phyloP scores from a whole-genome alignment of 1,140 invertebrate genomes.

The Dysdera silvatica region DNA sequence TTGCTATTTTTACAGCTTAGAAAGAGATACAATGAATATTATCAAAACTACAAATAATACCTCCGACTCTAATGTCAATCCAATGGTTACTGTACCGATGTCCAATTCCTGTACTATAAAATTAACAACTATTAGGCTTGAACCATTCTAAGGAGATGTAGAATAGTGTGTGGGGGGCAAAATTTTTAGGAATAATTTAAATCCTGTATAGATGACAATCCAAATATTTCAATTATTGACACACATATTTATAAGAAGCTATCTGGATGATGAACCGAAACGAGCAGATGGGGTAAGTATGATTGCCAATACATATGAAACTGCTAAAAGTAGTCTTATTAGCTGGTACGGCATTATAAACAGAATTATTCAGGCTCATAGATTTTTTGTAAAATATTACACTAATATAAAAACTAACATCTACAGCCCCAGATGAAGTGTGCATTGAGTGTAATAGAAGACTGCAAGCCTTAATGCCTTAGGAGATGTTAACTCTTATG shows the following conservation, averaged over 20 bases:
- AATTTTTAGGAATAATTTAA: conserved; percentile 3
- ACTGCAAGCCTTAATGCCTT: too few relatives aligned
- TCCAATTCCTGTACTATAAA: neutral
- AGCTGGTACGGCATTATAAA: too few relatives aligned
- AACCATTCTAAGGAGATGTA: neutral
- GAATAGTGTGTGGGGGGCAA: conserved; percentile 3
- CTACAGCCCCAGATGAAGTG: too few relatives aligned
- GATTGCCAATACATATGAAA: neutral
- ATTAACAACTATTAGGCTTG: conserved; percentile 2
- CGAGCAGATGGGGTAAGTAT: neutral
- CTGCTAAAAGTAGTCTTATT: too few relatives aligned
- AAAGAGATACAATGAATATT: neutral
- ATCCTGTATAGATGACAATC: conserved; percentile 1
- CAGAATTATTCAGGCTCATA: too few relatives aligned
- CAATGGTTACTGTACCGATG: neutral
- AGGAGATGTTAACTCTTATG: too few relatives aligned
- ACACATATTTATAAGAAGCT: neutral
- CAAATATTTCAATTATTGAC: neutral
- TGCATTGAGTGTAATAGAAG: too few relatives aligned
- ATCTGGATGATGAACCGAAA: neutral
- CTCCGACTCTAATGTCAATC: neutral
- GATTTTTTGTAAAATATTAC: too few relatives aligned
- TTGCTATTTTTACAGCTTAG: neutral
- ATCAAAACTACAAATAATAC: neutral
- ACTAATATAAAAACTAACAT: too few relatives aligned